A percentile compares a stretch with the other conserved stretches of the same genome.
phyloP scores from a whole-genome alignment of 2,797 vertebrate species.

The Rhadinocentrus ornatus region DNA sequence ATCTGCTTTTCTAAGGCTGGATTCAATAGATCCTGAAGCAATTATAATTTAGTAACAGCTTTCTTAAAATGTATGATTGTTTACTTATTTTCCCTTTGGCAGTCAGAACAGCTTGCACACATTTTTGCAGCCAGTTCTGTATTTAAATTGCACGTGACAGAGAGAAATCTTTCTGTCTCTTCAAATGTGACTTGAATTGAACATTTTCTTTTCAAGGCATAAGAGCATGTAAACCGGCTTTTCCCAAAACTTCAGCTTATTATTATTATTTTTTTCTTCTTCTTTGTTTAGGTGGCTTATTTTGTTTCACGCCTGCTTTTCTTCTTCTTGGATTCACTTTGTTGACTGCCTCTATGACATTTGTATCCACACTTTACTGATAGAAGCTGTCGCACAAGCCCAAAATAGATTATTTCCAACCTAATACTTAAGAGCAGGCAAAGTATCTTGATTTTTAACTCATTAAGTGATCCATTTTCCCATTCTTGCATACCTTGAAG shows the following conservation, averaged over 20 bases:
- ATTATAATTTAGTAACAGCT: not conserved
- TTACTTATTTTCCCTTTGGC: not conserved
- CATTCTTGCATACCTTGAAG: not conserved
- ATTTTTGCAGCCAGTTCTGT: not conserved
- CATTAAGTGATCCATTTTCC: slow-evolving; percentile 6
- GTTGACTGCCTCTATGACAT: not conserved
- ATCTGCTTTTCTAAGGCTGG: not conserved
- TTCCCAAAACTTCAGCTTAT: not conserved
- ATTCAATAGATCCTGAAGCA: not conserved
- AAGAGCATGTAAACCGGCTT: not conserved
- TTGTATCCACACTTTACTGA: slow-evolving; percentile 6
- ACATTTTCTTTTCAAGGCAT: not conserved
- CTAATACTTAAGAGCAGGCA: slow-evolving; percentile 4
- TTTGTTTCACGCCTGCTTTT: not conserved
- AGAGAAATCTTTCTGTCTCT: slow-evolving; percentile 6
- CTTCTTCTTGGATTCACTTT: not conserved
- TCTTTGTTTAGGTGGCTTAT: not conserved
- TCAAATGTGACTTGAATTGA: slow-evolving; percentile 1
- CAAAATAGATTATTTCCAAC: slow-evolving; percentile 8
- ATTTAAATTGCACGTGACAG: not conserved
- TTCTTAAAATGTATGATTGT: not conserved
- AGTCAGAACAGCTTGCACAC: not conserved
- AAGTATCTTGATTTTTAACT: not conserved
- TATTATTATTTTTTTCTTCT: not conserved
- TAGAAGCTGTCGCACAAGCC: slow-evolving; percentile 6